These are phyloP conservation scores for Quadriops clusia DNA, from an alignment of 2,888 invertebrate genomes.

Conservation along the genomic window DNA sequence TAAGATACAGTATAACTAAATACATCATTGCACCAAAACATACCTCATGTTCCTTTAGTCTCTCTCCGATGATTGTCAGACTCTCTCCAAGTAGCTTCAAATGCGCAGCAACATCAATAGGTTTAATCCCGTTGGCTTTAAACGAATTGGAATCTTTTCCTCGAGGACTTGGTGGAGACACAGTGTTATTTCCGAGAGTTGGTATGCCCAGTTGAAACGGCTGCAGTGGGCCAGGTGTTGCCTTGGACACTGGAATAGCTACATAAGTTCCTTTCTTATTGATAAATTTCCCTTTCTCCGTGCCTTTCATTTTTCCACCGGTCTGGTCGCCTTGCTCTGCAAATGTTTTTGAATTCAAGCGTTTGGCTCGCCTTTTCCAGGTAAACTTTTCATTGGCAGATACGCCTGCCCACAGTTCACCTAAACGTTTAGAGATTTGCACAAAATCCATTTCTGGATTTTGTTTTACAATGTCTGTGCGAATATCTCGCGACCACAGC, in stretches of 20 bases:
- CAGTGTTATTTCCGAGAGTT: slow-evolving; percentile 25
- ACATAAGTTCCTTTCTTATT: slow-evolving; percentile 5
- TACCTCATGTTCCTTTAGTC: slow-evolving; percentile 86
- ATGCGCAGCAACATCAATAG: slow-evolving; percentile 87
- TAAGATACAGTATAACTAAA: neutral
- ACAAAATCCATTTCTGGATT: slow-evolving; percentile 75
- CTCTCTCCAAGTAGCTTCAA: slow-evolving; percentile 86
- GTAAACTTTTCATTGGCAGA: slow-evolving; percentile 51
- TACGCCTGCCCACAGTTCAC: slow-evolving; percentile 82
- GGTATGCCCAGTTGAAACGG: slow-evolving; percentile 32
- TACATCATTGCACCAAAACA: slow-evolving; percentile 6
- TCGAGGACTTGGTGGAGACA: slow-evolving; percentile 32
- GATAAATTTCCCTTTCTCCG: slow-evolving; percentile 10
- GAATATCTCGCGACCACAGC: slow-evolving; percentile 78
- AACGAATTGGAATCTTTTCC: slow-evolving; percentile 33
- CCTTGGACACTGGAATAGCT: slow-evolving; percentile 7
- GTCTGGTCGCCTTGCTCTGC: slow-evolving; percentile 16
- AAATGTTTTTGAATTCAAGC: slow-evolving; percentile 29
- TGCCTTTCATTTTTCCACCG: slow-evolving; percentile 2
- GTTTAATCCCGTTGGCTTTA: slow-evolving; percentile 62
- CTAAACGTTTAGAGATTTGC: slow-evolving; percentile 69
- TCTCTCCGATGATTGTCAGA: slow-evolving; percentile 82
- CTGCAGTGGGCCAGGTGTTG: slow-evolving; percentile 10
- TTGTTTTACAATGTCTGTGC: slow-evolving; percentile 58
- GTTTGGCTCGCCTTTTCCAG: slow-evolving; percentile 76